Evolutionary conservation across 2,888 invertebrate genomes (phyloP).

Genomic region (Thysanoteuthis rhombus): DNA sequence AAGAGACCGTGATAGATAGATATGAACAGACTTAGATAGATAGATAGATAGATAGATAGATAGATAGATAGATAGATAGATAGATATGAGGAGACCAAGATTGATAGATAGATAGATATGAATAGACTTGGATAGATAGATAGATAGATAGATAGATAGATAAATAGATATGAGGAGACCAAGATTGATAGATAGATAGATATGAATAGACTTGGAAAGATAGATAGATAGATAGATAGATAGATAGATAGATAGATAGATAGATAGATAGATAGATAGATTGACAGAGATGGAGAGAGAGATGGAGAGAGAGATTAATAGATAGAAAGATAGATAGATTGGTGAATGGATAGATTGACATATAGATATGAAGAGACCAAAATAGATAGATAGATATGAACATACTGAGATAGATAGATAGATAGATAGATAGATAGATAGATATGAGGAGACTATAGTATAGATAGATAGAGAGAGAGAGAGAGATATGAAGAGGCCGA

Average conservation of each 20-base stretch:
- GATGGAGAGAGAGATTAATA: background rate
- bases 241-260: background rate
- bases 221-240: background rate
- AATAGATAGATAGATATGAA: too few relatives aligned
- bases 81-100: background rate
- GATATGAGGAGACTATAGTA: too few relatives aligned
- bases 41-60: background rate
- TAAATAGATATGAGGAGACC: too few relatives aligned
- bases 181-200: too few relatives aligned
- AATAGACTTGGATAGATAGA: too few relatives aligned
- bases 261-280: background rate
- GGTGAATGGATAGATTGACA: background rate
- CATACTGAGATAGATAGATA: too few relatives aligned
- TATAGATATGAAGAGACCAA: background rate
- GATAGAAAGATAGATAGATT: background rate
- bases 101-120: too few relatives aligned
- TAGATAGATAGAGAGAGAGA: too few relatives aligned
- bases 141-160: too few relatives aligned
- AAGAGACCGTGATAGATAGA: too few relatives aligned
- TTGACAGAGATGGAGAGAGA: background rate
- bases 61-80: background rate
- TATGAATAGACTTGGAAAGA: too few relatives aligned
- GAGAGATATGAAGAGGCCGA: too few relatives aligned
- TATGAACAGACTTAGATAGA: background rate
- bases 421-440: background rate